Evolutionary conservation across 2,797 vertebrate species (phyloP), one percentile per base, ranked within the genome.

Genomic region (Odontamblyopus lacepedii): DNA sequence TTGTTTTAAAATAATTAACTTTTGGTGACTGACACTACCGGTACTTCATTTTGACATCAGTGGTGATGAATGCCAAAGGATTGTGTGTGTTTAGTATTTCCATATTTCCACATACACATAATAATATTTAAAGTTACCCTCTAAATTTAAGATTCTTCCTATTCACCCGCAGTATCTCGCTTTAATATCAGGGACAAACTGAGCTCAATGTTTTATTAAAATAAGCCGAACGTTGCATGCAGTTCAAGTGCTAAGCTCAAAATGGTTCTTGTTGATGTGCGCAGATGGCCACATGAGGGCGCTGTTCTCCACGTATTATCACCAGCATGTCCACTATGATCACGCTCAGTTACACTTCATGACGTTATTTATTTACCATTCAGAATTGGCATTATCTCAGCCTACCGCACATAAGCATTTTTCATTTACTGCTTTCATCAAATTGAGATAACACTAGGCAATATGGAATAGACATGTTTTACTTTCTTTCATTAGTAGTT

Each of bases 211-310:
- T 35, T 35, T 35, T 35, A 35, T 35, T 35, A 38, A 38, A 38
- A 38, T 38, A 38, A 38, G 35, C 35, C 8, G 2, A 9, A 38
- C 35, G 9, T 38, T 38, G 7, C 35, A 38, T 9, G 8, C 35
- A 38, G 2, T 38, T 38, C 35, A 38, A 9, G 35, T 38, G 1
- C 35, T 1, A 2, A 38, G 35, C 9, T 38, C 35, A 55, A n/a
- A 26, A 5, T 26, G 12, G 55, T 23, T 26, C 55, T n/a, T 18
- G 16, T n/a, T 55, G 51, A n/a, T 59, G 56, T 59, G 56, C 15
- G 0, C 1, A n/a, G 5, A 15, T 15, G 9, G 67, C 87, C 93
- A 92, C 91, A 66, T 72, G 92, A 76, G 75, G 91, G 92, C 78
- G 77, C 78, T 78, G 82, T 81, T 70, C 79, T 77, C 88, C 87